Percentiles rank a stretch among this genome's conserved stretches.
Evolutionary conservation across 2,888 invertebrate genomes (phyloP).

Genomic region (Therioaphis trifolii): DNA sequence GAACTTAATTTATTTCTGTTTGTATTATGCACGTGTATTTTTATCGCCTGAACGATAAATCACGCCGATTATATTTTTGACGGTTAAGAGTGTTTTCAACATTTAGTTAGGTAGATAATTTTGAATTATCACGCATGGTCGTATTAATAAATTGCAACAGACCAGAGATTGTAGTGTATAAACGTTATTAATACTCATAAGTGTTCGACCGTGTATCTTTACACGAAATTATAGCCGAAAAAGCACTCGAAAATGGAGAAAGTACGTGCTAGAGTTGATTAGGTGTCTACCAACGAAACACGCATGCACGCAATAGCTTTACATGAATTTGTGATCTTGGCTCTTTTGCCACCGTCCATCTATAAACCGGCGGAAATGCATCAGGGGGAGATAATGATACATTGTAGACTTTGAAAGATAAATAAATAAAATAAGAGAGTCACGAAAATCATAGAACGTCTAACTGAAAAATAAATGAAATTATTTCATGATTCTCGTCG

Average conservation of each 20-base stretch:
- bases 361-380: no score
- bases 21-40: background rate
- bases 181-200: constrained; percentile 43
- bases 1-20: background rate
- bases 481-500: no score
- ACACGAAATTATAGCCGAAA: constrained; percentile 6
- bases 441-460: no score
- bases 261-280: constrained; percentile 45
- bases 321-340: background rate
- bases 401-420: no score
- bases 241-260: constrained; percentile 10
- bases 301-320: constrained; percentile 32
- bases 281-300: constrained; percentile 36
- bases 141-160: constrained; percentile 34
- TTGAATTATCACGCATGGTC: constrained; percentile 31
- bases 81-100: constrained; percentile 2
- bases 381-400: no score
- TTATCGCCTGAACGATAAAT: background rate
- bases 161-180: constrained; percentile 26
- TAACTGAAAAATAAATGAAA: no score
- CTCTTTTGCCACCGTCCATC: background rate
- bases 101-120: constrained; percentile 31
- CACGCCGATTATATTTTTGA: background rate
- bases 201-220: constrained; percentile 35
- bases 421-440: no score